phyloP scores from a whole-genome alignment of 2,113 vertebrate species.

The Chloebia gouldiae region DNA sequence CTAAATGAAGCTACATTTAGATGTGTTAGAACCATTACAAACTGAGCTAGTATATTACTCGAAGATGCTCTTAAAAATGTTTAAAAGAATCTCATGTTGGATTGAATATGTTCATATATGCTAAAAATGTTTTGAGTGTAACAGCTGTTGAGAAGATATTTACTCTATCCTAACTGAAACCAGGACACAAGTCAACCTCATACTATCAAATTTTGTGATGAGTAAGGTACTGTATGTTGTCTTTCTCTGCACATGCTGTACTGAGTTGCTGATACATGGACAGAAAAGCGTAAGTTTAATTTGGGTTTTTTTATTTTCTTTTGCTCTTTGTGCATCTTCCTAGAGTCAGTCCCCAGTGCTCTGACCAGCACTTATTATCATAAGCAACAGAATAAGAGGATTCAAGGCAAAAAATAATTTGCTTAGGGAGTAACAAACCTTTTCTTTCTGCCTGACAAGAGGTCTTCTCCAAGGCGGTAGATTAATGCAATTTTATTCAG shows the following conservation, averaged over 20 bases:
- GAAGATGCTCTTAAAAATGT: neutral
- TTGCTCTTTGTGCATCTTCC: neutral
- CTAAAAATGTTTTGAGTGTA: neutral
- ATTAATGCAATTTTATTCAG: neutral
- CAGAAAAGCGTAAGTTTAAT: neutral
- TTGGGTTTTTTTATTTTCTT: neutral
- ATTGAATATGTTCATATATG: neutral
- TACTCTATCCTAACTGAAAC: neutral
- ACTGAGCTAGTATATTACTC: neutral
- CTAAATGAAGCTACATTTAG: neutral
- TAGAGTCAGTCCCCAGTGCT: neutral
- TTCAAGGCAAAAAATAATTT: neutral
- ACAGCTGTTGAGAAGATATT: neutral
- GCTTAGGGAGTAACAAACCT: neutral
- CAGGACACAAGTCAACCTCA: neutral
- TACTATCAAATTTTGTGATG: neutral
- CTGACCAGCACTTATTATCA: neutral
- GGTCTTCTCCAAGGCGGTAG: neutral
- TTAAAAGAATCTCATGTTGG: neutral
- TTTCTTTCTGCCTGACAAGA: neutral
- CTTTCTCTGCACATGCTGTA: neutral
- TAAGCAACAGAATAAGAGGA: neutral
- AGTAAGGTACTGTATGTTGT: neutral
- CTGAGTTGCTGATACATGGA: accelerated
- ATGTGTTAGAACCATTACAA: neutral